Base-by-base conservation (phyloP, 2,797 vertebrate species). In the Eurystomus glaucurus region DNA sequence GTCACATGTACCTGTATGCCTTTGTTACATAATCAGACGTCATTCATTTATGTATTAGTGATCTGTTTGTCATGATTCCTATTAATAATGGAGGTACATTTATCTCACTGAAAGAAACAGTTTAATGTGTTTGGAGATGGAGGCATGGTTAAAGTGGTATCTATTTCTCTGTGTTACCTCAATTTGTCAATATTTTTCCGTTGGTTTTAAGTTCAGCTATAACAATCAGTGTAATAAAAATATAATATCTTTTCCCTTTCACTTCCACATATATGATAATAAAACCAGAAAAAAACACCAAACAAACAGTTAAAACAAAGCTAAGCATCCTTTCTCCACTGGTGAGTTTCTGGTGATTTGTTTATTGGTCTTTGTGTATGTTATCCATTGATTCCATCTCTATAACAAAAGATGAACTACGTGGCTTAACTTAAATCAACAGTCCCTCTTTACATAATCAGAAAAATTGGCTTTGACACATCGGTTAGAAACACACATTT, bases 271-370 rank as follows among this genome's bases (percentile, higher is more conserved):
- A 41, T 15, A 58, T 16, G 51, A 58, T 21, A 72, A 74, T 57
- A 46, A 66, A 86, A 66, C 6, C 6, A 66, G 31, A 37, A 60
- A 23, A 16, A 35, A 20, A 0, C 0, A 1, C 7, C 26, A 12
- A 62, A 11, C 33, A 22, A 13, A 39, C 29, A 33, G 33, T 37
- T 79, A 39, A 62, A 83, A 31, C 17, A 66, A 74, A 87, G 20
- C 35, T 52, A 80, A 65, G 37, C 11, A 64, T 64, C 6, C 15
- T 90, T 10, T 52, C 58, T 46, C 25, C n/a, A 25, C 23, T 70
- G 79, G 4, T 78, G 58, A 58, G 45, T 39, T 91, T 54, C 50
- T 70, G 41, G 29, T 62, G 17, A 76, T 33, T 19, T 68, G 17
- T 68, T 80, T 55, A 33, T 60, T 8, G 23, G 23, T 45, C 23